Conservation (phyloP, 2,888 invertebrate genomes). For the Lithosia quadra region DNA sequence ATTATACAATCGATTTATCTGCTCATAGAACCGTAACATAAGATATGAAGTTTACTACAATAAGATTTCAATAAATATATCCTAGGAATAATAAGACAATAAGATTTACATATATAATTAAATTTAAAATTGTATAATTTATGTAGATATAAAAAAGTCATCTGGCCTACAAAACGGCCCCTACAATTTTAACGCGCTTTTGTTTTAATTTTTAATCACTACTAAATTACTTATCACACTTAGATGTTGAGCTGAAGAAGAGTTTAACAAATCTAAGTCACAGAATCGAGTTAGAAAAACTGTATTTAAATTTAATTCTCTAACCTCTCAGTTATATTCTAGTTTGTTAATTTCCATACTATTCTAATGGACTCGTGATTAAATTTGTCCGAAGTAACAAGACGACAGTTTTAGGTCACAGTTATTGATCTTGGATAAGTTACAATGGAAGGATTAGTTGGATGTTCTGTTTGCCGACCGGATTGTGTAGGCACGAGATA, state of each 20-base stretch:
- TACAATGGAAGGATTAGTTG: neutral
- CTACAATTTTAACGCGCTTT: too few species aligned
- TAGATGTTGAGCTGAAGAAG: too few species aligned
- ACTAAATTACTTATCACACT: too few species aligned
- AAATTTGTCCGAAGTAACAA: neutral
- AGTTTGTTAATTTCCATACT: neutral
- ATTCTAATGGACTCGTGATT: neutral
- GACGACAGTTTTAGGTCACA: neutral
- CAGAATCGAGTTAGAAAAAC: neutral
- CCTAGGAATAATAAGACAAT: neutral
- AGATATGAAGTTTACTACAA: neutral
- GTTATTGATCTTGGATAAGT: neutral
- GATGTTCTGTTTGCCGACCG: neutral
- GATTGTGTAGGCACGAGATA: neutral
- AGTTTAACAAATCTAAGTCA: too few species aligned
- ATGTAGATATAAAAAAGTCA: too few species aligned
- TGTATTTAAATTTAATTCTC: neutral
- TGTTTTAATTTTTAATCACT: too few species aligned
- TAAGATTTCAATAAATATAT: neutral
- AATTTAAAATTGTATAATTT: too few species aligned
- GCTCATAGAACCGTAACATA: neutral
- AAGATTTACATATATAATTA: too few species aligned
- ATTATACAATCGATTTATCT: neutral
- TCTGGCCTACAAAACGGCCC: too few species aligned
- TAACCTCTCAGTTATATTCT: neutral